Evolutionary conservation across 2,797 vertebrate species (phyloP).

Genomic region (Apodemus agrarius): DNA sequence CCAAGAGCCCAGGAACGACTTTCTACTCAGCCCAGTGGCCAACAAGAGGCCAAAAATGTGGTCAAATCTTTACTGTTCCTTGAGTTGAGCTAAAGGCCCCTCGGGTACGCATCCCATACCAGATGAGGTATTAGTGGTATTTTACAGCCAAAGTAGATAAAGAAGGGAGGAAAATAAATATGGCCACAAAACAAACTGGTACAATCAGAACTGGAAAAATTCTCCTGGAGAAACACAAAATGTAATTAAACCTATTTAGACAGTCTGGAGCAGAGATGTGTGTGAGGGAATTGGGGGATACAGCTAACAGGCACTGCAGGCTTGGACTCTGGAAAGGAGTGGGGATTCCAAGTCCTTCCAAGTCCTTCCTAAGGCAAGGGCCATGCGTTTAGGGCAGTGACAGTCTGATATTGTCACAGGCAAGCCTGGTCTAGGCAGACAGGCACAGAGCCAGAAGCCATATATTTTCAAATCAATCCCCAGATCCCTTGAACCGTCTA

Average conservation of each 20-base stretch:
- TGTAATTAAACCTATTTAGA: slow-evolving; percentile 54
- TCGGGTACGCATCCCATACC: background rate
- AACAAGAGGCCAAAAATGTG: background rate
- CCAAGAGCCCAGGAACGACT: background rate
- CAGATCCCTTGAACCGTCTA: slow-evolving; percentile 70
- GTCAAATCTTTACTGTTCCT: background rate
- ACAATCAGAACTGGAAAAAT: slow-evolving; percentile 62
- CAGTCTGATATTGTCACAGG: background rate
- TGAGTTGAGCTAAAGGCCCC: background rate
- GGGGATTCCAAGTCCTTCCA: slow-evolving; percentile 37
- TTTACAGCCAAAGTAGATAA: slow-evolving; percentile 3
- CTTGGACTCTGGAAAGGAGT: slow-evolving; percentile 33
- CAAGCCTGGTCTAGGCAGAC: background rate
- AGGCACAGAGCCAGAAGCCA: slow-evolving; percentile 29
- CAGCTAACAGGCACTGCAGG: slow-evolving; percentile 39
- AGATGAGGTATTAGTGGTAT: background rate
- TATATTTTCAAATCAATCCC: slow-evolving; percentile 48
- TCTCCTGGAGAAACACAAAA: slow-evolving; percentile 51
- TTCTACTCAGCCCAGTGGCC: background rate
- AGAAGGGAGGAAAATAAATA: slow-evolving; percentile 29
- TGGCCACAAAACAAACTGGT: slow-evolving; percentile 44
- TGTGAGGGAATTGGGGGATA: background rate
- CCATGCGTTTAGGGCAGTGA: slow-evolving; percentile 51
- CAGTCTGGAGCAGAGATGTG: slow-evolving; percentile 55
- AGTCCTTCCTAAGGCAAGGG: slow-evolving; percentile 24